These are phyloP conservation scores for Formica selysi DNA, from an alignment of 1,140 invertebrate species.

Conservation along the genomic window DNA sequence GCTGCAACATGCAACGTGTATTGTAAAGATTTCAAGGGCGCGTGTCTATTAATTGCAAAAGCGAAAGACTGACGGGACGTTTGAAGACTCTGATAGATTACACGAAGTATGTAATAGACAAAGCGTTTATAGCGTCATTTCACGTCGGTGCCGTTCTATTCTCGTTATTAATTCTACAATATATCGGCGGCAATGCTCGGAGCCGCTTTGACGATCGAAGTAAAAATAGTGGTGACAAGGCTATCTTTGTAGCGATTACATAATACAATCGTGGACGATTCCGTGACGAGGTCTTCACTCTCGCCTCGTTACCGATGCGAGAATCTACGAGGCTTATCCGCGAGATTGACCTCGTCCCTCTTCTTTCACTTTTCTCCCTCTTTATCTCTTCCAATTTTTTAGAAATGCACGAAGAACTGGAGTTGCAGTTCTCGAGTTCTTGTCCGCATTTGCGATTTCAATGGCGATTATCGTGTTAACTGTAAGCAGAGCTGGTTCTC, in stretches of 20 bases:
- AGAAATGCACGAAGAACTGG: conserved; percentile 64
- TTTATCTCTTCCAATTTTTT: conserved; percentile 30
- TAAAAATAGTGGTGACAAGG: conserved; percentile 65
- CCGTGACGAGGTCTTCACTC: conserved; percentile 57
- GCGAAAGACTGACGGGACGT: conserved; percentile 13
- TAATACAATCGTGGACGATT: conserved; percentile 62
- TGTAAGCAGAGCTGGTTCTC: conserved; percentile 24
- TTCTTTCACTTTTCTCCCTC: conserved; percentile 15
- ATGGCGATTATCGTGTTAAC: conserved; percentile 65
- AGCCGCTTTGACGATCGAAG: background rate
- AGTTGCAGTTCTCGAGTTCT: conserved; percentile 64
- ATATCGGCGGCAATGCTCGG: conserved; percentile 5
- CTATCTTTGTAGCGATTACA: conserved; percentile 52
- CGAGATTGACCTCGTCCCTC: conserved; percentile 36
- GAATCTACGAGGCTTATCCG: conserved; percentile 17
- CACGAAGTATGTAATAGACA: conserved; percentile 13
- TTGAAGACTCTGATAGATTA: conserved; percentile 25
- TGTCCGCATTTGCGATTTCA: conserved; percentile 24
- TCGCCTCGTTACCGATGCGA: conserved; percentile 50
- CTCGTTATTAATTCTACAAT: conserved; percentile 7
- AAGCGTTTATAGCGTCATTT: conserved; percentile 19
- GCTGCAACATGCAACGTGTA: conserved; percentile 6
- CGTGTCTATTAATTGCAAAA: conserved; percentile 27
- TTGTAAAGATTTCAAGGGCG: conserved; percentile 26
- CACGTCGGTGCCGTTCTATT: conserved; percentile 11